These are phyloP conservation scores for Carduelis carduelis DNA, from an alignment of 2,797 vertebrate genomes.

Conservation along the genomic window DNA sequence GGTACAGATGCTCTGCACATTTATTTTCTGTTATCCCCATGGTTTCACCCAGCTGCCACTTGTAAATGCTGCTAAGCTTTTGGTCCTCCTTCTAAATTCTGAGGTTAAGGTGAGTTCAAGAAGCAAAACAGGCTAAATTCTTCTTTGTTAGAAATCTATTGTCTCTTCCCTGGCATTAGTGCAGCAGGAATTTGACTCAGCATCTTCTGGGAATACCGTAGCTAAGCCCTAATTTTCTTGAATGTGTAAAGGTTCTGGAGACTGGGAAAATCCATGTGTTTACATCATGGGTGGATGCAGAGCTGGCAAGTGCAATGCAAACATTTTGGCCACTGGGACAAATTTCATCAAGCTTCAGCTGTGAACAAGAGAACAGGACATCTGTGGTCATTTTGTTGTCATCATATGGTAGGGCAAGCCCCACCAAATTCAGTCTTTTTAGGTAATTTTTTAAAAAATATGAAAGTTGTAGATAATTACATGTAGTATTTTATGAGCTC, in stretches of 20 bases:
- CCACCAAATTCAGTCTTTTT: background rate
- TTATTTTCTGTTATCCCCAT: background rate
- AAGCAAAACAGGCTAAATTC: background rate
- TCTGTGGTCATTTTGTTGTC: background rate
- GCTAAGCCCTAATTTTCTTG: background rate
- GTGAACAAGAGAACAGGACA: background rate
- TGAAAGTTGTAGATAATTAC: background rate
- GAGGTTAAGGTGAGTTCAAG: background rate
- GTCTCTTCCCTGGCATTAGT: background rate
- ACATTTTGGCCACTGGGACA: background rate
- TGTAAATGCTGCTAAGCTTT: background rate
- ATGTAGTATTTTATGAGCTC: background rate
- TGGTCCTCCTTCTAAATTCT: background rate
- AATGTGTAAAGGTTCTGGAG: background rate
- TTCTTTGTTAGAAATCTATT: background rate
- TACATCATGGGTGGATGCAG: background rate
- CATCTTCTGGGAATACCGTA: background rate
- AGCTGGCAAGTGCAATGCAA: background rate
- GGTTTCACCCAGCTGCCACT: background rate
- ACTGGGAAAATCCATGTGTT: background rate
- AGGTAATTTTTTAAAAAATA: background rate
- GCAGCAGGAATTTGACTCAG: background rate
- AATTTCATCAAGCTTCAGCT: background rate
- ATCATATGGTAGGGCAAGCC: accelerated
- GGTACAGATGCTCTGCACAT: background rate